Evolutionary conservation across 2,888 invertebrate genomes (phyloP), one percentile per base, ranked within the genome.

Genomic region (Drosophila neonasuta): DNA sequence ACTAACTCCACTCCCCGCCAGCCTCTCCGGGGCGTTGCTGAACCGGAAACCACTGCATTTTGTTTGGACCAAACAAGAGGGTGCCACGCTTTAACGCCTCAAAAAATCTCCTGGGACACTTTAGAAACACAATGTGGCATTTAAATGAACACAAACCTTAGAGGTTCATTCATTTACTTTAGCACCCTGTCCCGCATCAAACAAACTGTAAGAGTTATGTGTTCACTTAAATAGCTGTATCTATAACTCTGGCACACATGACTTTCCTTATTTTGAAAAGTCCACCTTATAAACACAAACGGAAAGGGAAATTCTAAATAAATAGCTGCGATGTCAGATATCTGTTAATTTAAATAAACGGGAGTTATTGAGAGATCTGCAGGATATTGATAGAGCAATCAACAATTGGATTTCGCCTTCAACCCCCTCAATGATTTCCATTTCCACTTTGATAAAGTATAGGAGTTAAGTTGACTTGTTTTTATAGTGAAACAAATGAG

Each of bases 81-180:
- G 87, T 89, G 89, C 87, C 84, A 89, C 87, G 89, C 90, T 89
- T 90, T 89, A 89, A 88, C 90, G 90, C 90, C 89, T 89, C 79
- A 79, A 75, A 76, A 85, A 85, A 88, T 88, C 88, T 83, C 86
- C 71, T 71, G 88, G 87, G 86, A 90, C 86, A 87, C 72, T 88
- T 88, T 88, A 77, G 75, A 56, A 80, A 69, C 70, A 85, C 85
- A 85, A 82, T 86, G 78, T 61, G 78, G 82, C 82, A 79, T 86
- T 86, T 86, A 82, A 82, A 84, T 84, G 86, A 85, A 84, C 76
- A 77, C 64, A 66, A 68, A 66, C 75, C 75, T 82, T 66, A 67
- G 68, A 81, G 86, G 48, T 74, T 69, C 66, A 59, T 60, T 72
- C 66, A 66, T 60, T 72, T 41, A 36, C 51, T 13, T 39, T 34